Evolutionary conservation across 2,888 invertebrate species (phyloP), one percentile per base, ranked within the genome.

Genomic region (Autographa gamma): DNA sequence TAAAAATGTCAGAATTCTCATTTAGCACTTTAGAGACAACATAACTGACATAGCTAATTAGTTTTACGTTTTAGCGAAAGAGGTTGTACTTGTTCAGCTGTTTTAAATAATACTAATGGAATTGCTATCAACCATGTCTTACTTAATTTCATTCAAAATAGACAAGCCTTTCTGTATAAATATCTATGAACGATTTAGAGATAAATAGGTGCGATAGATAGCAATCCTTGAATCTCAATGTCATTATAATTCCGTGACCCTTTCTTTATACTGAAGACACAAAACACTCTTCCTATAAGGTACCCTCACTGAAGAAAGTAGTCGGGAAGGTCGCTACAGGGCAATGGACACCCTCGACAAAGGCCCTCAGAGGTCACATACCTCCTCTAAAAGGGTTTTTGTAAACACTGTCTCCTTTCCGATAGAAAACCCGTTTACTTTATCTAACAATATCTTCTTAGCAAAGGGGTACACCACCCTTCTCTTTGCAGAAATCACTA

Each of bases 381-480:
- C 82, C 83, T 81, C 79, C 75, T 81, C 73, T 82, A 84, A 85
- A 81, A 83, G 82, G 85, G 81, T 80, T 82, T 88, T 82, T 74
- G 89, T 87, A 89, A 89, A 89, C 88, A 89, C 86, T 85, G 82
- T 81, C 86, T 82, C 84, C 84, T 84, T 84, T 81, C 80, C 88
- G 89, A 89, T 89, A 88, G 86, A 86, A 85, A 88, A 83, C 81
- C 86, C 85, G 88, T 88, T 88, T 86, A 81, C 86, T 88, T 88
- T 88, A 89, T 88, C 88, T 87, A 80, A 83, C 81, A 87, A 86
- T 88, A 86, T 85, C 79, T 82, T 80, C 77, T 85, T 77, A 73
- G 82, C 86, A 38, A 86, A 83, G 83, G 87, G 85, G 80, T 82
- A 83, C 83, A 74, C 80, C 80, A 80, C 86, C 86, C 80, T 85